Conservation (phyloP, 2,113 vertebrate genomes). For the Sinocyclocheilus grahami region DNA sequence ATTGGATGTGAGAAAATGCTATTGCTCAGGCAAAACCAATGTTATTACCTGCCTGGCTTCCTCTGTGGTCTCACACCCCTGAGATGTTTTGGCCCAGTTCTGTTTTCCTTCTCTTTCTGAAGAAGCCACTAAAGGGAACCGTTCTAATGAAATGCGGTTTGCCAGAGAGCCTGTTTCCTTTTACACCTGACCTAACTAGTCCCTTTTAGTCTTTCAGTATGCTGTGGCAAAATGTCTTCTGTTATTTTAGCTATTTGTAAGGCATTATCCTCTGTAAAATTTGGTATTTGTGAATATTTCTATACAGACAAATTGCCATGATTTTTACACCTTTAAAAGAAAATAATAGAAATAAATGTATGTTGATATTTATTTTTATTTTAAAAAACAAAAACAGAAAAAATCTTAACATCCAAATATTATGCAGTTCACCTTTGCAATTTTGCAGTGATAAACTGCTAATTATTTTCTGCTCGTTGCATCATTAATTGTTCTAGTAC, state of each 20-base stretch:
- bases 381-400: neutral
- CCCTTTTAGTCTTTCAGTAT: neutral
- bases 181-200: slow-evolving; percentile 21
- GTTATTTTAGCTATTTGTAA: neutral
- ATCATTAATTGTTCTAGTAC: neutral
- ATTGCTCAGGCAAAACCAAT: slow-evolving; percentile 37
- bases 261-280: neutral
- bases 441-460: neutral
- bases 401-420: neutral
- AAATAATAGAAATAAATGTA: neutral
- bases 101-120: slow-evolving; percentile 24
- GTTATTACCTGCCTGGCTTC: slow-evolving; percentile 41
- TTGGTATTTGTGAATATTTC: neutral
- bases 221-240: neutral
- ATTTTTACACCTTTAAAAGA: neutral
- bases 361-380: neutral
- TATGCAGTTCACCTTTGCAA: neutral
- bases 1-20: slow-evolving; percentile 29
- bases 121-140: slow-evolving; percentile 27
- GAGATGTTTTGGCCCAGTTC: slow-evolving; percentile 52
- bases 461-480: neutral
- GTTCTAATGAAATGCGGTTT: slow-evolving; percentile 24
- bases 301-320: neutral
- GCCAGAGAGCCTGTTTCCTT: slow-evolving; percentile 17
- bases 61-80: slow-evolving; percentile 33